phyloP scores from a whole-genome alignment of 1,140 invertebrate species.

The Telenomus remus region DNA sequence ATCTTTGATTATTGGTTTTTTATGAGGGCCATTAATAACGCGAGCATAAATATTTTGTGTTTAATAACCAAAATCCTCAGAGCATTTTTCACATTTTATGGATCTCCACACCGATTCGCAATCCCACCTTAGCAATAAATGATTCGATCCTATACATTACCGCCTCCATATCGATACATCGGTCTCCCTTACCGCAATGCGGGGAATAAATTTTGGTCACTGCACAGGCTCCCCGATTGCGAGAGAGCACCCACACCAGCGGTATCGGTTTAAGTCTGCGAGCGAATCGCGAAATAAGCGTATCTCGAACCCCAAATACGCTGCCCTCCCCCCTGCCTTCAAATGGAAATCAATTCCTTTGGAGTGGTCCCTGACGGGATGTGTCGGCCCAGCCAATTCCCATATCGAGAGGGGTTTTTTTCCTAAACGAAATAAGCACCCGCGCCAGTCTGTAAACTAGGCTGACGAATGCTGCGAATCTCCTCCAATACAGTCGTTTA shows the following conservation, averaged over 20 bases:
- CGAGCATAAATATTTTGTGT: constrained; percentile 14
- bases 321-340: constrained; percentile 2
- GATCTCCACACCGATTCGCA: constrained; percentile 35
- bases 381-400: constrained; percentile 47
- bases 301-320: constrained; percentile 44
- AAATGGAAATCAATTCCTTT: constrained; percentile 56
- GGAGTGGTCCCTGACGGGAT: constrained; percentile 56
- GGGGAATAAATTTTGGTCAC: constrained; percentile 61
- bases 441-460: constrained; percentile 46
- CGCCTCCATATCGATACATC: constrained; percentile 29
- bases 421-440: constrained; percentile 41
- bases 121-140: constrained; percentile 40
- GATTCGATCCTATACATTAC: constrained; percentile 34
- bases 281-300: constrained; percentile 51
- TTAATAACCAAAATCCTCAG: constrained; percentile 30
- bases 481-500: constrained; percentile 53
- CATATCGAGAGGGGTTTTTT: constrained; percentile 31
- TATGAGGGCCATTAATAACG: constrained; percentile 12
- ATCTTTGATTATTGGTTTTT: constrained; percentile 25
- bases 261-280: constrained; percentile 49
- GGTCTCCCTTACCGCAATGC: constrained; percentile 37
- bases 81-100: constrained; percentile 44
- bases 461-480: constrained; percentile 48
- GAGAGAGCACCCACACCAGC: constrained; percentile 20
- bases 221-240: constrained; percentile 16